These are phyloP conservation scores for Poecilia velifera DNA, from an alignment of 2,797 vertebrate genomes.

Conservation along the genomic window DNA sequence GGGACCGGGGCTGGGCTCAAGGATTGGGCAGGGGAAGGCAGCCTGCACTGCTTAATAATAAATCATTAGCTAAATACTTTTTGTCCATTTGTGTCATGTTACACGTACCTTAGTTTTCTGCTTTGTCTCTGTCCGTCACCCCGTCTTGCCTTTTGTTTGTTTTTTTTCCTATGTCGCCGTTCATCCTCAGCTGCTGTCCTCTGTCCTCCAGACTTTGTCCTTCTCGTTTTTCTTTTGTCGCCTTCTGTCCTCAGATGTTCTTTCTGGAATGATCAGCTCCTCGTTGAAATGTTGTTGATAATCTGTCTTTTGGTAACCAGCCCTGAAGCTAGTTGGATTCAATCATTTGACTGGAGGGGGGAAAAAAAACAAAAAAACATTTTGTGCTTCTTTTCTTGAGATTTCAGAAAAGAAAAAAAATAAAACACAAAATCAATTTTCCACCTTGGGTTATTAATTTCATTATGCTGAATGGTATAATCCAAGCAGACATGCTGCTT, in stretches of 20 bases:
- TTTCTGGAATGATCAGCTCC: slow-evolving; percentile 11
- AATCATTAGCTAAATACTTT: slow-evolving; percentile 88
- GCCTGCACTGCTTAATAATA: slow-evolving; percentile 84
- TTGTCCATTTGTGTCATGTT: slow-evolving; percentile 87
- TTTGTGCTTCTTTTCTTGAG: slow-evolving; percentile 18
- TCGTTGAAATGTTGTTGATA: slow-evolving; percentile 14
- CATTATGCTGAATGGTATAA: slow-evolving; percentile 32
- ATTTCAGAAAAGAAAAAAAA: neutral
- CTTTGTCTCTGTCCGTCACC: slow-evolving; percentile 69
- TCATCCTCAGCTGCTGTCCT: slow-evolving; percentile 42
- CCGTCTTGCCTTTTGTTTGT: slow-evolving; percentile 13
- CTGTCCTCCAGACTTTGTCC: slow-evolving; percentile 36
- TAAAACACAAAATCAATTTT: slow-evolving; percentile 32
- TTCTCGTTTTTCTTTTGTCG: slow-evolving; percentile 21
- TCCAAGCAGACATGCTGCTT: slow-evolving; percentile 18
- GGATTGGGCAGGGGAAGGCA: slow-evolving; percentile 68
- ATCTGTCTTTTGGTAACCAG: slow-evolving; percentile 23
- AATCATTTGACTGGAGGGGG: slow-evolving; percentile 10
- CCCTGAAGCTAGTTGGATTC: slow-evolving; percentile 13
- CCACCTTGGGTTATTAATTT: slow-evolving; percentile 39
- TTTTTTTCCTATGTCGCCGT: slow-evolving; percentile 26
- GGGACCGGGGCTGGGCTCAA: slow-evolving; percentile 74
- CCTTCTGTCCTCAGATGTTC: slow-evolving; percentile 18
- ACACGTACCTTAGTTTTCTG: slow-evolving; percentile 85
- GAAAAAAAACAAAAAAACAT: slow-evolving; percentile 4